Base-by-base conservation (phyloP, 2,113 vertebrate species). In the Thunnus maccoyii region DNA sequence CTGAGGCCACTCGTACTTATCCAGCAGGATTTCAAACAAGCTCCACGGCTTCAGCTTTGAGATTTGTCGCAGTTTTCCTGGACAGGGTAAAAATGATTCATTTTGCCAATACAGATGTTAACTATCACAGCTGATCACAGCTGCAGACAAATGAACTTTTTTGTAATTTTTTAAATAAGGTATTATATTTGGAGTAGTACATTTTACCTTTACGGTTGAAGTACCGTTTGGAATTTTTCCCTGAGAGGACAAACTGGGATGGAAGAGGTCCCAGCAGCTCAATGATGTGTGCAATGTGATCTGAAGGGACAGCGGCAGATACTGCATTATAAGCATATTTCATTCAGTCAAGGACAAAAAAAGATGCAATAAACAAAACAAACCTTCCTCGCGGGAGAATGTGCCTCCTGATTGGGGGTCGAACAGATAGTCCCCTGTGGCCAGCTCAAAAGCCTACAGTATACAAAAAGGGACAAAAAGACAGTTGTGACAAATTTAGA, bases 231-330 rank as follows among this genome's bases (percentile, higher is more conserved):
- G 96, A 96, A 91, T 97, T 96, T 89, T 96, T 97, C 89, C 97
- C 97, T 86, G 97, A 97, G 89, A 96, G 94, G 92, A 95, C 94
- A 90, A 97, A 97, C 93, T 97, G 95, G 93, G 95, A 92, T 90
- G 97, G 97, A 84, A 98, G 94, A 92, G 97, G 96, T 91, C 97
- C 97, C 93, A 98, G 96, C 89, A 99, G 97, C 96, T 99, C 97
- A 88, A 97, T 97, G 94, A 99, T 98, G 95, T 98, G 96, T 90
- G 97, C 97, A 93, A 98, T 97, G 95, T 98, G 97, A 96, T 99
- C 97, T 99, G 94, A 68, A 36, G 77, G 17, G 46, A 96, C n/a
- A 96, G 86, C 91, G 91, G 93, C 32, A 95, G 93, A 96, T 94
- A 91, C 86, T 93, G 93, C 93, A 94, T 94, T 92, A 95, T 94